A percentile compares a stretch with the other conserved stretches of the same genome.
phyloP scores from a whole-genome alignment of 2,797 vertebrate genomes.

The Lates japonicus region DNA sequence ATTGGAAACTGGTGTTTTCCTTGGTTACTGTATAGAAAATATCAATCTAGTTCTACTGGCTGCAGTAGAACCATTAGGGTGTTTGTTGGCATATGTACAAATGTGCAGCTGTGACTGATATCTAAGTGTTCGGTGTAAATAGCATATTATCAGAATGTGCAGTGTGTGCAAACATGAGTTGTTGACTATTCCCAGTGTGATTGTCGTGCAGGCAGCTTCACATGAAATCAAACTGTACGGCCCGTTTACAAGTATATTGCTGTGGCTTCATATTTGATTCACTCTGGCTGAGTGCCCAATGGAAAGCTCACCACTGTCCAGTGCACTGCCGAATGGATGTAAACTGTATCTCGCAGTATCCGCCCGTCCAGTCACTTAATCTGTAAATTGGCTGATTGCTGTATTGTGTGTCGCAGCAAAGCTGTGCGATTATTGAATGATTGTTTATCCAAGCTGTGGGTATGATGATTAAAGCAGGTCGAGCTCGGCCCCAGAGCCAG shows the following conservation, averaged over 20 bases:
- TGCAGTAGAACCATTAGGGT: background rate
- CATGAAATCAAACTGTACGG: conserved; percentile 16
- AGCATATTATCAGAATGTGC: conserved; percentile 24
- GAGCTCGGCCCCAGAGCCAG: conserved; percentile 74
- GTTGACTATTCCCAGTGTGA: conserved; percentile 21
- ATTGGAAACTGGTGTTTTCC: background rate
- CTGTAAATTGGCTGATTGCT: conserved; percentile 67
- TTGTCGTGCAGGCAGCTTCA: conserved; percentile 2
- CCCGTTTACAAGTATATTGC: conserved; percentile 8
- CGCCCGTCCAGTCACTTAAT: conserved; percentile 57
- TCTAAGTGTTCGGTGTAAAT: conserved; percentile 15
- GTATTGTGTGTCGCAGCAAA: conserved; percentile 55
- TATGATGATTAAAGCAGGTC: conserved; percentile 80
- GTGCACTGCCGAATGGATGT: conserved; percentile 27
- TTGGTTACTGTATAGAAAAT: background rate
- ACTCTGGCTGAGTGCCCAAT: conserved; percentile 11
- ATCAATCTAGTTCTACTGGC: background rate
- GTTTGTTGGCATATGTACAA: background rate
- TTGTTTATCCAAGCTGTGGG: conserved; percentile 74
- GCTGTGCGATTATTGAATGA: conserved; percentile 69
- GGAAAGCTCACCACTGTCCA: conserved; percentile 33
- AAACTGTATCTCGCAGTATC: conserved; percentile 48
- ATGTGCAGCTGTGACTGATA: conserved; percentile 5
- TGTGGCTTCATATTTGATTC: conserved; percentile 35
- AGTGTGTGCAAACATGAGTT: conserved; percentile 18